phyloP scores from a whole-genome alignment of 2,888 invertebrate genomes.

The Archaeoteleia sp. region DNA sequence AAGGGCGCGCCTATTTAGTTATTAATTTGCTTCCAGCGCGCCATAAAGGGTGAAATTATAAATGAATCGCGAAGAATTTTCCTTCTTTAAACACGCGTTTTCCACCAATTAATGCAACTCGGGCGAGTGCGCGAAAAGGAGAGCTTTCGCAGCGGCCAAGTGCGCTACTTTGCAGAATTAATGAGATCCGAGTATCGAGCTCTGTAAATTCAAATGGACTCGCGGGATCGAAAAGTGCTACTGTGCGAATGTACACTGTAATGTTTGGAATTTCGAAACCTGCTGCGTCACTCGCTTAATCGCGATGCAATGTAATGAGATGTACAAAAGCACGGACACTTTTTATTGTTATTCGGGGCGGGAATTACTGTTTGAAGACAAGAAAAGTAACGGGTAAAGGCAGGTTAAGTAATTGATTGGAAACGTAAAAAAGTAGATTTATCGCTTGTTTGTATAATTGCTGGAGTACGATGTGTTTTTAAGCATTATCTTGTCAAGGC shows the following conservation, averaged over 20 bases:
- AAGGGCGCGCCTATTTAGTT: too few species aligned
- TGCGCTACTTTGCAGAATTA: constrained; percentile 51
- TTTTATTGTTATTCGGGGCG: too few species aligned
- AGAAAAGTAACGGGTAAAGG: too few species aligned
- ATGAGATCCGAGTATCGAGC: constrained; percentile 49
- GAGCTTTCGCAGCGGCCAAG: constrained; percentile 26
- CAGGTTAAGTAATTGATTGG: too few species aligned
- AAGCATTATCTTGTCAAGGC: too few species aligned
- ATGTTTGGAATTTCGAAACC: constrained; percentile 44
- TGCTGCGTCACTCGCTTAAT: constrained; percentile 44
- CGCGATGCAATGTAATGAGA: constrained; percentile 26
- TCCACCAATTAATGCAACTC: constrained; percentile 23
- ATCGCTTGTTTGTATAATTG: too few species aligned
- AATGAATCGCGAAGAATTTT: constrained; percentile 22
- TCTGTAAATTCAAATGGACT: constrained; percentile 45
- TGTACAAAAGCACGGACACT: constrained; percentile 1
- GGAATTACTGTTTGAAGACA: too few species aligned
- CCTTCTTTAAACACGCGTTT: constrained; percentile 27
- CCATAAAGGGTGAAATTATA: constrained; percentile 5
- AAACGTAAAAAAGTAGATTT: too few species aligned
- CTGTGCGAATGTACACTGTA: constrained; percentile 45
- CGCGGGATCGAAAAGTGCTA: constrained; percentile 47
- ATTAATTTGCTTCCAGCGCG: background rate
- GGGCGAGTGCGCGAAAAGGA: constrained; percentile 31
- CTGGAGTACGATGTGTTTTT: too few species aligned